Evolutionary conservation across 2,113 vertebrate genomes (phyloP).

Genomic region (Cyprinodon variegatus): DNA sequence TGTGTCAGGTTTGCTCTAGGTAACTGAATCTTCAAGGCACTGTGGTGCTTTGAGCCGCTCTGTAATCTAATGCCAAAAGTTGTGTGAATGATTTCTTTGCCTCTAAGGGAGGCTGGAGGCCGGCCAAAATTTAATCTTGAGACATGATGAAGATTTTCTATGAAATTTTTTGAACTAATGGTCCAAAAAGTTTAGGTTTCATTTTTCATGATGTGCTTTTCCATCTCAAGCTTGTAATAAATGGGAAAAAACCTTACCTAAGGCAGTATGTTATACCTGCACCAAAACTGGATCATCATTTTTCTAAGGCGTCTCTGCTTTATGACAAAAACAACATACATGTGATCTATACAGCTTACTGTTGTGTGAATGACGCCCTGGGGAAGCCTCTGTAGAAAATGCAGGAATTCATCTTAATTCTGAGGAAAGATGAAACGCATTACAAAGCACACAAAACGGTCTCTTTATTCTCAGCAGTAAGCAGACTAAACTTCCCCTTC

Average conservation of each 20-base stretch:
- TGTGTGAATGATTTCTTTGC: constrained; percentile 8
- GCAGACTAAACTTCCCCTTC: no score
- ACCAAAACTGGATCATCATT: not conserved
- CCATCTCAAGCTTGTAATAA: not conserved
- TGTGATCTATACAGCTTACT: not conserved
- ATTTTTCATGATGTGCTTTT: constrained; percentile 2
- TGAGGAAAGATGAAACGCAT: no score
- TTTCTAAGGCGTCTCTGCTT: no score
- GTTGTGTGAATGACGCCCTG: no score
- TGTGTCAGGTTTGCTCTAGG: not conserved
- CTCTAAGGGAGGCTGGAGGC: constrained; percentile 7
- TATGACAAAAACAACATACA: not conserved
- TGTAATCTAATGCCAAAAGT: constrained; percentile 36
- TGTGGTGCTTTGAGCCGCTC: constrained; percentile 18
- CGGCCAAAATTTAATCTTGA: constrained; percentile 22
- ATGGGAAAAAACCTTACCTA: not conserved
- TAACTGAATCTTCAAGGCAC: constrained; percentile 12
- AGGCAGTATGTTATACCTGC: not conserved
- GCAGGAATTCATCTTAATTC: no score
- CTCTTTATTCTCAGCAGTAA: no score
- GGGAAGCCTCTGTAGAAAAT: no score
- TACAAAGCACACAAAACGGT: no score
- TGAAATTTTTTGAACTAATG: constrained; percentile 7
- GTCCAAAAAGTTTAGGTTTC: not conserved
- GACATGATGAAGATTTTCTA: constrained; percentile 13